These are phyloP conservation scores for Oscarella lobularis DNA, from an alignment of 37 sponge, comb jelly and placozoan genomes.

Conservation along the genomic window DNA sequence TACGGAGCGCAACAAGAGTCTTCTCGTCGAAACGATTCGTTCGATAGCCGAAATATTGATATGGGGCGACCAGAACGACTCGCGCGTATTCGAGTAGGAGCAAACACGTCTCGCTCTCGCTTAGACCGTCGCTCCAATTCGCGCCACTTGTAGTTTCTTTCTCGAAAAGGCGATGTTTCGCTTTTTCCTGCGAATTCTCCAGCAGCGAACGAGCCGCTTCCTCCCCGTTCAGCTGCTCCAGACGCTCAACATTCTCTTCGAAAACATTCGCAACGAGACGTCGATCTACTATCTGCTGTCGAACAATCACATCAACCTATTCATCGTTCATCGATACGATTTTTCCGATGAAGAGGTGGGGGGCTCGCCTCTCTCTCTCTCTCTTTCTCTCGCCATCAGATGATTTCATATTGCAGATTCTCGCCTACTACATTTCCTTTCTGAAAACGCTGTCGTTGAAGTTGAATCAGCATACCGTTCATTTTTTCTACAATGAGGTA, in stretches of 20 bases:
- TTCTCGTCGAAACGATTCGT: conserved; percentile 86
- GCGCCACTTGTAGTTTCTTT: conserved; percentile 77
- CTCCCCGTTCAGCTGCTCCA: conserved; percentile 89
- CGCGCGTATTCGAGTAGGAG: conserved; percentile 92
- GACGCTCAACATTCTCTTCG: conserved; percentile 93
- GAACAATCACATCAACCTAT: conserved; percentile 93
- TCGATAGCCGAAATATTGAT: conserved; percentile 93
- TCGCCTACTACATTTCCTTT: conserved; percentile 99
- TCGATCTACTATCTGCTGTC: conserved; percentile 96
- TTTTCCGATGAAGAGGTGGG: conserved; percentile 89
- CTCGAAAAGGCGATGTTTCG: conserved; percentile 93
- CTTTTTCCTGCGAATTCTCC: conserved; percentile 66
- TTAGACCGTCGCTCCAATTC: not conserved
- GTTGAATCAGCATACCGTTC: conserved; percentile 89
- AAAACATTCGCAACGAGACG: conserved; percentile 92
- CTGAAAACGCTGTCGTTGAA: conserved; percentile 96
- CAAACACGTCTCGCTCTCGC: not conserved
- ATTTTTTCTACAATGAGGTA: conserved; percentile 99
- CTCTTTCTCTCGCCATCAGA: too few relatives aligned
- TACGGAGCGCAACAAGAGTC: conserved; percentile 60
- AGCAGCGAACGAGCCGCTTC: conserved; percentile 58
- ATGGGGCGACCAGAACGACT: conserved; percentile 99
- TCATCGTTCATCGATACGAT: conserved; percentile 88
- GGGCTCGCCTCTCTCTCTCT: too few relatives aligned
- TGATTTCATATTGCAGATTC: conserved; percentile 17